phyloP scores from a whole-genome alignment of 2,888 invertebrate species.

The Heteromurus nitidus region DNA sequence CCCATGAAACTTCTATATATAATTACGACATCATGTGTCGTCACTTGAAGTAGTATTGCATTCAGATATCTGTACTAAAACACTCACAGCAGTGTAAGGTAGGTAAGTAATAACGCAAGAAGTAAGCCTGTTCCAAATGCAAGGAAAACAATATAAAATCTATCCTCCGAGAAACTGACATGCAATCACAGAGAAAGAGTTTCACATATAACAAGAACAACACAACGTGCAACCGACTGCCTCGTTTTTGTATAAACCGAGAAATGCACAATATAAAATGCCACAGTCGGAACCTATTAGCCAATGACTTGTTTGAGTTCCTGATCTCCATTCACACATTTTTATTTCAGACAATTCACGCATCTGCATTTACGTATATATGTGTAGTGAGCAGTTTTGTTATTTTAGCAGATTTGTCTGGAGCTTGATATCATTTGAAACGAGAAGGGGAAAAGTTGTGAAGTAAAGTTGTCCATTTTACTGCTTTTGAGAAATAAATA shows the following conservation, averaged over 20 bases:
- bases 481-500: background rate
- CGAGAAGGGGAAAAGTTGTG: no score
- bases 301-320: slow-evolving; percentile 52
- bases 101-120: background rate
- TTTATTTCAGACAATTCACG: no score
- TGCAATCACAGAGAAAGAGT: background rate
- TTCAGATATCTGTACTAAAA: background rate
- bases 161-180: background rate
- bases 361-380: no score
- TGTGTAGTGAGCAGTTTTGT: slow-evolving; percentile 6
- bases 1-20: slow-evolving; percentile 17
- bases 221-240: no score
- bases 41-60: background rate
- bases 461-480: no score
- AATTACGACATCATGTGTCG: slow-evolving; percentile 13
- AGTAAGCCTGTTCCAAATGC: no score
- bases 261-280: no score
- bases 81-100: slow-evolving; percentile 1
- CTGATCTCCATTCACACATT: slow-evolving; percentile 27
- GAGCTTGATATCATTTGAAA: no score
- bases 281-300: slow-evolving; percentile 32
- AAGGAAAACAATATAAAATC: background rate
- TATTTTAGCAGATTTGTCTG: background rate
- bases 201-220: background rate
- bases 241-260: no score